Evolutionary conservation across 2,113 vertebrate species (phyloP), one percentile per base, ranked within the genome.

Genomic region (Ictidomys tridecemlineatus): DNA sequence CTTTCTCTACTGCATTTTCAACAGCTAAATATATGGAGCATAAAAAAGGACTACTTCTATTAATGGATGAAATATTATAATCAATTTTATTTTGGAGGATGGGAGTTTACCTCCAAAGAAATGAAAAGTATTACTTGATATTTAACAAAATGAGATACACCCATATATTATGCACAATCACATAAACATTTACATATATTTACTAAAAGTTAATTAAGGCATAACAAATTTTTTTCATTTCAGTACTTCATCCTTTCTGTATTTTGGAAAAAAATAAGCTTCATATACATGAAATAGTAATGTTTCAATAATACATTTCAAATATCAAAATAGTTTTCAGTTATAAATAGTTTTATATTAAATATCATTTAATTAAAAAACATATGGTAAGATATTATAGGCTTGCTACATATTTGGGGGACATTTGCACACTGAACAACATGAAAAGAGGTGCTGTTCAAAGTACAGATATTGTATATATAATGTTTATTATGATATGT

Each of bases 261-360:
- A 85, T 58, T 92, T 48, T 96, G 8, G 24, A 89, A 26, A 77
- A 1, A 78, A 74, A n/a, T 61, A 82, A 74, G 0, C 58, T 92
- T 20, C 26, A 48, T 72, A 95, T 28, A n/a, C 1, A 72, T 83
- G 48, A 67, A 65, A 78, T 89, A 39, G 39, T 20, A 67, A 8
- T 61, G 16, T 69, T 83, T 42, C n/a, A 83, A 88, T 89, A 74
- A 39, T 48, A 8, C 14, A 89, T 79, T 89, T 92, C 10, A 89
- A 79, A 80, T 22, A 11, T 84, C 39, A 67, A 85, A 73, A 39
- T 39, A 89, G 39, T 89, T 89, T 79, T 1, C 8, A 79, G 9
- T 85, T 78, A 77, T 30, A 76, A 58, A 61, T 61, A 61, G 7
- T 67, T 83, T 94, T 13, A 70, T 42, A 39, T 4, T 28, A 82